Percentiles rank a stretch among this genome's conserved stretches.
These are phyloP conservation scores for Clepsis dumicolana DNA, from an alignment of 2,888 invertebrate genomes.

Conservation along the genomic window DNA sequence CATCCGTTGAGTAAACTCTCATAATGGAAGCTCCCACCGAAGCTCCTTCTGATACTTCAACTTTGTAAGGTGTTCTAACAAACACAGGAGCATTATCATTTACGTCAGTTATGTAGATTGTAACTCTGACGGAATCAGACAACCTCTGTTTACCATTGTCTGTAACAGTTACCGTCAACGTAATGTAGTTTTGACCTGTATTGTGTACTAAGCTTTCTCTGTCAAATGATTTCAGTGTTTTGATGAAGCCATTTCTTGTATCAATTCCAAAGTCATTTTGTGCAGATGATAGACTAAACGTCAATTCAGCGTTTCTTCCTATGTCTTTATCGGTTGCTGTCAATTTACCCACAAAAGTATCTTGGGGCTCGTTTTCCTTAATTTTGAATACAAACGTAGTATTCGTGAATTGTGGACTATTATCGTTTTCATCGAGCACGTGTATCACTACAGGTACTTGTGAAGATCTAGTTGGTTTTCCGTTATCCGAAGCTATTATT, in stretches of 20 bases:
- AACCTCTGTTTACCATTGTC: slow-evolving; percentile 93
- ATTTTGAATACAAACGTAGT: slow-evolving; percentile 96
- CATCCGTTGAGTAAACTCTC: slow-evolving; percentile 94
- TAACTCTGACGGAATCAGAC: slow-evolving; percentile 94
- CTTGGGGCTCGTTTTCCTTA: slow-evolving; percentile 94
- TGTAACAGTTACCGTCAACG: slow-evolving; percentile 94
- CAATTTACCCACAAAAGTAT: slow-evolving; percentile 96
- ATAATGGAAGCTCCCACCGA: slow-evolving; percentile 93
- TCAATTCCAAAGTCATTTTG: slow-evolving; percentile 95
- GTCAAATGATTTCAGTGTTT: slow-evolving; percentile 94
- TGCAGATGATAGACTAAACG: slow-evolving; percentile 90
- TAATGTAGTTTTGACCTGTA: slow-evolving; percentile 92
- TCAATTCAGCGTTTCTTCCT: slow-evolving; percentile 96
- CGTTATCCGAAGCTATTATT: slow-evolving; percentile 93
- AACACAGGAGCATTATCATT: slow-evolving; percentile 97
- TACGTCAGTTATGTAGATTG: slow-evolving; percentile 94
- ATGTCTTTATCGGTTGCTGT: slow-evolving; percentile 96
- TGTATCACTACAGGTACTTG: slow-evolving; percentile 96
- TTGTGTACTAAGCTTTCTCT: slow-evolving; percentile 93
- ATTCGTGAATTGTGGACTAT: slow-evolving; percentile 96
- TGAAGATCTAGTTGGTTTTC: slow-evolving; percentile 91
- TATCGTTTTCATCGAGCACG: slow-evolving; percentile 98
- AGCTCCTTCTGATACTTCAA: slow-evolving; percentile 96
- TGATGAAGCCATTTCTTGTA: slow-evolving; percentile 95
- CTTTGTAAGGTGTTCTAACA: slow-evolving; percentile 92